Base-by-base conservation (phyloP, 2,888 invertebrate genomes). In the Lissonota sp. region DNA sequence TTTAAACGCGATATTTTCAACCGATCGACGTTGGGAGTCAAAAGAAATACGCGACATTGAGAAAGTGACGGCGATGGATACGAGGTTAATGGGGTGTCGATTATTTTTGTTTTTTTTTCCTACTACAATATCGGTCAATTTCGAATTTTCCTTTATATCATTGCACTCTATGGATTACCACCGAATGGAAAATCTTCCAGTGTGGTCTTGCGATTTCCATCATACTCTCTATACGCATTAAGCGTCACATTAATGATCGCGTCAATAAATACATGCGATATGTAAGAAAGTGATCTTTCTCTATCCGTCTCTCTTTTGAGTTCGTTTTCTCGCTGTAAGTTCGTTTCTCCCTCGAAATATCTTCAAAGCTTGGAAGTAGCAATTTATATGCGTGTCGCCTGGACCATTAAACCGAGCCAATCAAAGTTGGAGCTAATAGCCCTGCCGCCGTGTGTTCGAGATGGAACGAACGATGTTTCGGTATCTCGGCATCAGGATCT, bases 381-480 rank as follows among this genome's bases (percentile, higher is more conserved):
- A 90, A 92, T 92, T 91, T 90, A 91, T 91, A 89, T 89, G 90
- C 91, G 88, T 88, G 91, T 91, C 91, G 90, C 87, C 85, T 87
- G 91, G 88, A 85, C 89, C 91, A 91, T 92, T 91, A 92, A 92
- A 89, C 89, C 87, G 85, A 88, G 90, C 90, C 91, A 91, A 92
- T 92, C 91, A 92, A 91, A 91, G 90, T 89, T 86, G 85, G 84
- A 88, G 90, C 89, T 91, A 92, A 92, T 92, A 91, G 90, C 87
- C 82, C 83, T 84, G 86, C 82, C 83, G 81, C 82, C 79, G 79
- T 79, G 80, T 83, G 85, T 85, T 84, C 87, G 86, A 89, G 90
- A 89, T 88, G 88, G 87, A 84, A 84, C 87, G 88, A 85, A 83
- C 86, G 89, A 89, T 89, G 87, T 86, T 75, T 86, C 83, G 85